Evolutionary conservation across 2,113 vertebrate genomes (phyloP).

Genomic region (Prochilodus magdalenae): DNA sequence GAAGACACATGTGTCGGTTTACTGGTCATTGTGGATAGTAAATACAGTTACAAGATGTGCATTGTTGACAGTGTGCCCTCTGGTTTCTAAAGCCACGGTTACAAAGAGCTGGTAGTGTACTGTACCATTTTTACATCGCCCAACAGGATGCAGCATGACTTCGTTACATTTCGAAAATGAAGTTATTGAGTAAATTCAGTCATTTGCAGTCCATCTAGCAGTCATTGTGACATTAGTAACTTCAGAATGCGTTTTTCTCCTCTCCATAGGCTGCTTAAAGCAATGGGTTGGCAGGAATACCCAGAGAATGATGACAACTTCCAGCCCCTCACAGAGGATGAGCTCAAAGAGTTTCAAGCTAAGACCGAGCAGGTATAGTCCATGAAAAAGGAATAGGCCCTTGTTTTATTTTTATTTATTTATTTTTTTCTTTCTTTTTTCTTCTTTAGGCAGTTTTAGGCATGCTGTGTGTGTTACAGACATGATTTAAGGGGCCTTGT

Average conservation of each 20-base stretch:
- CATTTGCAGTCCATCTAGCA: not conserved
- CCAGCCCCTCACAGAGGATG: constrained; percentile 96
- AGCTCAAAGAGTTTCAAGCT: constrained; percentile 96
- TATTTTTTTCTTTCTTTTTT: not conserved
- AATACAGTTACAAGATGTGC: too few species aligned
- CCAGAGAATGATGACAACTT: constrained; percentile 99
- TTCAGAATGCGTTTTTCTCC: constrained; percentile 1
- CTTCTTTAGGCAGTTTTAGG: not conserved
- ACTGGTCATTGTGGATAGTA: too few species aligned
- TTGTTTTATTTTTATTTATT: too few species aligned
- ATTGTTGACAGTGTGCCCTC: too few species aligned
- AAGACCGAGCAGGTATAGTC: constrained; percentile 92
- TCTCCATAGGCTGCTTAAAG: constrained; percentile 89
- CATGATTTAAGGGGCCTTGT: not conserved
- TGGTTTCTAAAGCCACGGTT: too few species aligned
- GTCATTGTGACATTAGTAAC: not conserved
- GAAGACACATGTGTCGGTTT: too few species aligned
- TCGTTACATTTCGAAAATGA: too few species aligned
- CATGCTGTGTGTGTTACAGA: not conserved
- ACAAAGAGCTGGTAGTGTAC: too few species aligned
- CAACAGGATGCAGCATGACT: too few species aligned
- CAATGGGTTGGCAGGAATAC: constrained; percentile 99
- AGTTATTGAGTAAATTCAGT: too few species aligned
- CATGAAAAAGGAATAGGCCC: not conserved
- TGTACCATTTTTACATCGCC: too few species aligned